Evolutionary conservation across 2,113 vertebrate genomes (phyloP), one percentile per base, ranked within the genome.

Genomic region (Festucalex cinctus): DNA sequence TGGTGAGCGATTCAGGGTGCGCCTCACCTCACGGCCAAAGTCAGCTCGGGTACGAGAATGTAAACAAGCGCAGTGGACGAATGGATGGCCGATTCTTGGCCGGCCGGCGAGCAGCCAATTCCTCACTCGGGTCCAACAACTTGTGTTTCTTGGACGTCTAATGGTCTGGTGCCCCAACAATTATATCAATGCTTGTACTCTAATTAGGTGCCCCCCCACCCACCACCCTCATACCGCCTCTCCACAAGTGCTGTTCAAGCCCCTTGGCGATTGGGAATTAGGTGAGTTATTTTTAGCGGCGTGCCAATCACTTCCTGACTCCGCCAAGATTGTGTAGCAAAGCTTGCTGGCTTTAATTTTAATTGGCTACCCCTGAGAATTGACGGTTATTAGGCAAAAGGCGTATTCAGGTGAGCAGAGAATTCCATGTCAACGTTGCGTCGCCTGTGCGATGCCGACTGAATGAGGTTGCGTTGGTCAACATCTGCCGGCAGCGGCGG

Each of bases 351-450:
- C 87, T 86, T 74, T 89, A 90, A 91, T 91, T 86, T 74, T 89
- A 90, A 91, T 91, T 90, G 87, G 89, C 86, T 88, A 77, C 82
- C 77, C 79, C 75, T 84, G 70, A 88, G 77, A 80, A 83, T 86
- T 89, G 85, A 85, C 79, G 81, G 83, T 86, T 85, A 79, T 88
- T 89, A 89, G 82, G 76, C 78, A 41, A 6, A 39, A 39, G 37
- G 37, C 6, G 77, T 24, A 54, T 26, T 3, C 51, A 54, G 22
- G n/a, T 22, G 49, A 54, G 67, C 36, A 28, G 39, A 41, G 28
- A 32, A 32, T 32, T 32, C 28, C 28, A 32, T 32, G 28, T 4
- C 2, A 32, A 32, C 28, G 4, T 32, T 32, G 2, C 28, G 28
- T 32, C 28, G 4, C 28, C 28, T 32, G 28, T 4, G 28, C 4